These are phyloP conservation scores for Meganola albula DNA, from an alignment of 2,888 invertebrate species.

Conservation along the genomic window DNA sequence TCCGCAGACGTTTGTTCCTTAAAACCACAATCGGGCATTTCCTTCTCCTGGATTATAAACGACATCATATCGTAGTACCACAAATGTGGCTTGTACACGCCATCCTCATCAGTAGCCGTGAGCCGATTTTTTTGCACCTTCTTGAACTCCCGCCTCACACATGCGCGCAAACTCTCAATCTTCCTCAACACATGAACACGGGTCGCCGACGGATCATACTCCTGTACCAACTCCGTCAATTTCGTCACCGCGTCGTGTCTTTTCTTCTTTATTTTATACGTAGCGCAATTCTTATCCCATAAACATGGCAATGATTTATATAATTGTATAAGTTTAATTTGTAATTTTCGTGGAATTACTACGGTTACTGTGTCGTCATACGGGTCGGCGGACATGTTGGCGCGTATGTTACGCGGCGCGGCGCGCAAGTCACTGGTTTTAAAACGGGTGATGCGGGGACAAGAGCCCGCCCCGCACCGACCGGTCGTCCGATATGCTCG, in stretches of 20 bases:
- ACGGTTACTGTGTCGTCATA: conserved; percentile 39
- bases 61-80: conserved; percentile 60
- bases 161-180: conserved; percentile 64
- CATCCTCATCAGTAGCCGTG: conserved; percentile 36
- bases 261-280: conserved; percentile 52
- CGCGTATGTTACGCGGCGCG: conserved; percentile 52
- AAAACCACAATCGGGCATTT: conserved; percentile 12
- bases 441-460: too few relatives aligned
- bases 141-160: conserved; percentile 57
- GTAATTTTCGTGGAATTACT: conserved; percentile 53
- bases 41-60: conserved; percentile 47
- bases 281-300: conserved; percentile 47
- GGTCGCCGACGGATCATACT: conserved; percentile 55
- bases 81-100: conserved; percentile 50
- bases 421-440: conserved; percentile 57
- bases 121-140: conserved; percentile 46
- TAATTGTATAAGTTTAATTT: conserved; percentile 48
- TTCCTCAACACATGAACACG: conserved; percentile 61
- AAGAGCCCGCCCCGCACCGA: conserved; percentile 4
- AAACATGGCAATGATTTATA: conserved; percentile 54
- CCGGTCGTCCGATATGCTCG: conserved; percentile 1
- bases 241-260: conserved; percentile 53
- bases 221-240: conserved; percentile 53
- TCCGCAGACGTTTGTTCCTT: conserved; percentile 2
- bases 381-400: conserved; percentile 38